Base-by-base conservation (phyloP, 1,140 invertebrate species). In the Polyergus mexicanus region DNA sequence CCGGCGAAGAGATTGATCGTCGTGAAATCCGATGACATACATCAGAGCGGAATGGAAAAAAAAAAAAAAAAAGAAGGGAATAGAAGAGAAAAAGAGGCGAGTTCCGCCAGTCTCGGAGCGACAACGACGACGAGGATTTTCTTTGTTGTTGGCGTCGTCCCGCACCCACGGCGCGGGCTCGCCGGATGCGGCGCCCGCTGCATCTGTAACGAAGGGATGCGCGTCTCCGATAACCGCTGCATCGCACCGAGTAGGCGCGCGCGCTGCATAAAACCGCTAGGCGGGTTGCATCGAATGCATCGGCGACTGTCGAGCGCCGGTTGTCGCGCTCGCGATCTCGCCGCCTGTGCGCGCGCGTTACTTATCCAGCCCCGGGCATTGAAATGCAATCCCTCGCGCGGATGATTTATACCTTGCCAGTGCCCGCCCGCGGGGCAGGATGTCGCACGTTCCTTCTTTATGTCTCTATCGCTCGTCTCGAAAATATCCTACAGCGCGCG, bases 311-410 rank as follows among this genome's bases (percentile, higher is more conserved):
- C 41, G 41, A 44, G 69, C 51, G 54, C 44, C 25, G 58, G 75
- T 75, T 85, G 87, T 87, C 78, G 78, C 68, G 54, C 78, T 88
- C 58, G 60, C 85, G 63, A 65, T 86, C 87, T 80, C 68, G 75
- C 47, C 47, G 51, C 60, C 60, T 56, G 51, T 22, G 62, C 87
- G 86, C 87, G 88, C 87, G 76, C 84, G 74, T 86, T 85, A 80
- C 88, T 87, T 88, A 87, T 86, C 86, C 84, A 89, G 91, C 87
- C 89, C 75, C 88, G 56, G 88, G 89, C 92, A 94, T 94, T 94
- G 92, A 93, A 94, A 94, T 94, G 93, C 94, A 94, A 93, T 94
- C 91, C 93, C 90, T 93, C 89, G 93, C 92, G 89, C 92, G 89
- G 91, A 94, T 94, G 93, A 94, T 94, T 94, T 94, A 94, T 94